A percentile compares a stretch with the other conserved stretches of the same genome.
Conservation (phyloP, 2,888 invertebrate species). For the Cerastis leucographa region DNA sequence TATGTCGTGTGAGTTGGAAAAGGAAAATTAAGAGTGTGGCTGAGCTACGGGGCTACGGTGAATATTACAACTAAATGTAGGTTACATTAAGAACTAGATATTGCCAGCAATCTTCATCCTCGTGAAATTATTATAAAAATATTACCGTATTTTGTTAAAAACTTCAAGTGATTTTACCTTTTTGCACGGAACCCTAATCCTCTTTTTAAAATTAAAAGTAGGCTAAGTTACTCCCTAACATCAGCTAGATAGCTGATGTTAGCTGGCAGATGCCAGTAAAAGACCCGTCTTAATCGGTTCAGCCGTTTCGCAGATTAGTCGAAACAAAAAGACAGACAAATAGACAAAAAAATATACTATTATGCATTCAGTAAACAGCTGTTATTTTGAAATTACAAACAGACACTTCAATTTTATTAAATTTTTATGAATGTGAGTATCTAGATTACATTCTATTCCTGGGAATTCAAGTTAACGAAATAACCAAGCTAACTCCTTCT, state of each 20-base stretch:
- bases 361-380: too few relatives aligned
- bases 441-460: neutral
- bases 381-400: too few relatives aligned
- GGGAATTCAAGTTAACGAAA: neutral
- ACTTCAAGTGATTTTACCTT: neutral
- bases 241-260: too few relatives aligned
- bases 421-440: too few relatives aligned
- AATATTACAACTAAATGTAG: neutral
- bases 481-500: neutral
- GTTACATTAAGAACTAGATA: too few relatives aligned
- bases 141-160: neutral
- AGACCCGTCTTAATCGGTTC: neutral
- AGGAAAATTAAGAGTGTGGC: neutral
- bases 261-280: too few relatives aligned
- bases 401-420: neutral
- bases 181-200: neutral
- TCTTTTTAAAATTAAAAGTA: neutral
- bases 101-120: too few relatives aligned
- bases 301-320: neutral
- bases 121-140: neutral
- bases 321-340: neutral
- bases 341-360: too few relatives aligned
- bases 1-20: conserved; percentile 4
- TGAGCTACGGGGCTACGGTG: neutral
- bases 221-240: neutral